These are phyloP conservation scores for Danio aesculapii DNA, from an alignment of 2,797 vertebrate genomes.

Conservation along the genomic window DNA sequence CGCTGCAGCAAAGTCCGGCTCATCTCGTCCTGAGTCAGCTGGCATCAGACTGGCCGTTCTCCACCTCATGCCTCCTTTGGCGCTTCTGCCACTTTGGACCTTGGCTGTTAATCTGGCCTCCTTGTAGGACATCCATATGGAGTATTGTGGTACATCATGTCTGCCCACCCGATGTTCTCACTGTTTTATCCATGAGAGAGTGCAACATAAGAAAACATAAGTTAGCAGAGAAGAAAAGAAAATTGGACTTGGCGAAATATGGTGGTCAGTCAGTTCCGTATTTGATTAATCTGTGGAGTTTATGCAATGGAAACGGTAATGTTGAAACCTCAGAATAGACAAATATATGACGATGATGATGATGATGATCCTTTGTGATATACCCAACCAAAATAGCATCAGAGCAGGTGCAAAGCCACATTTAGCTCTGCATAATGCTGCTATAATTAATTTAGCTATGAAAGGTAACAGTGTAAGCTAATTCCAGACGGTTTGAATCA, in stretches of 20 bases:
- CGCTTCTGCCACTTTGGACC: slow-evolving; percentile 42
- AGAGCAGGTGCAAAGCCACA: slow-evolving; percentile 65
- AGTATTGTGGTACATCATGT: slow-evolving; percentile 23
- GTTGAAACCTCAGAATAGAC: slow-evolving; percentile 24
- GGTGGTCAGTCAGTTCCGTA: not conserved
- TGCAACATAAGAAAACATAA: not conserved
- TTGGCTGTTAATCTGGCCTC: slow-evolving; percentile 35
- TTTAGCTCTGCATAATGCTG: slow-evolving; percentile 60
- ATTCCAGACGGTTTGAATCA: slow-evolving; percentile 34
- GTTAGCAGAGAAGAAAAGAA: not conserved
- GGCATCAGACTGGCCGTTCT: slow-evolving; percentile 27
- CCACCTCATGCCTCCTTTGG: slow-evolving; percentile 59
- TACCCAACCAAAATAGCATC: slow-evolving; percentile 31
- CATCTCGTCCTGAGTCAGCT: slow-evolving; percentile 15
- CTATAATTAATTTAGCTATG: slow-evolving; percentile 57
- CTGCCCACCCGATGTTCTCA: slow-evolving; percentile 24
- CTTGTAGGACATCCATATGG: slow-evolving; percentile 30
- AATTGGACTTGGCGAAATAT: slow-evolving; percentile 1
- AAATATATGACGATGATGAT: slow-evolving; percentile 22
- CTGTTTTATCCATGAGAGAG: not conserved
- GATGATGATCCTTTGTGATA: slow-evolving; percentile 27
- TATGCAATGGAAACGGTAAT: slow-evolving; percentile 1
- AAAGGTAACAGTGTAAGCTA: slow-evolving; percentile 52
- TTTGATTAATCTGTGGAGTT: slow-evolving; percentile 10
- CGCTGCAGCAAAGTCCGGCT: slow-evolving; percentile 53